Evolutionary conservation across 2,113 vertebrate genomes (phyloP).

Genomic region (Nannobrachium achirus): DNA sequence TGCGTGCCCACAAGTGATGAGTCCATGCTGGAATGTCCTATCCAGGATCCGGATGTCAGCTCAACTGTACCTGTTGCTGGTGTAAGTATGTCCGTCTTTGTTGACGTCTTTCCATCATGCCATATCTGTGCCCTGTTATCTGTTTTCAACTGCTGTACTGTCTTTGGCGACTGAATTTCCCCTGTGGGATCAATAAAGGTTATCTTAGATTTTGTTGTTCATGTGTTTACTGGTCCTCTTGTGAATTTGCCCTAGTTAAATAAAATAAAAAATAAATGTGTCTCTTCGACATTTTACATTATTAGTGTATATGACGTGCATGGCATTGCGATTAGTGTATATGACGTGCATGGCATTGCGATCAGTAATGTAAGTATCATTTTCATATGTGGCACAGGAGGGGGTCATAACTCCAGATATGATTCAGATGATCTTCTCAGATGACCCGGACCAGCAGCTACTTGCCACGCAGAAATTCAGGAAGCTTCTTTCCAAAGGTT

Average conservation of each 20-base stretch:
- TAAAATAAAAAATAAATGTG: background rate
- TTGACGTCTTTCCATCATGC: background rate
- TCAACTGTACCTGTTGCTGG: constrained; percentile 89
- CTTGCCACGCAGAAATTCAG: constrained; percentile 93
- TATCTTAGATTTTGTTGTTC: background rate
- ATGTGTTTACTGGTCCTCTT: background rate
- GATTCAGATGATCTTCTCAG: constrained; percentile 94
- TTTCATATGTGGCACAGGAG: constrained; percentile 75
- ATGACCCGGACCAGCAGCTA: constrained; percentile 89
- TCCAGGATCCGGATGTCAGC: constrained; percentile 92
- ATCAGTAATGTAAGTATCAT: background rate
- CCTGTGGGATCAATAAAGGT: too few species aligned
- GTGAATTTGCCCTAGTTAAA: background rate
- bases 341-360: background rate
- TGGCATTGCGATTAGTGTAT: background rate
- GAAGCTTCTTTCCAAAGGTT: constrained; percentile 93
- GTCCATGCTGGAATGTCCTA: constrained; percentile 90
- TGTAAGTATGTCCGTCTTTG: constrained; percentile 75
- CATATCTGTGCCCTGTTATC: background rate
- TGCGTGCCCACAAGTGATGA: constrained; percentile 85
- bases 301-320: too few species aligned
- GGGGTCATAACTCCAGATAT: constrained; percentile 91
- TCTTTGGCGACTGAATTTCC: too few species aligned
- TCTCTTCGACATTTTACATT: background rate
- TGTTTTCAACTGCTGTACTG: background rate